Evolutionary conservation across 1,140 invertebrate genomes (phyloP).

Genomic region (Riptortus pedestris): DNA sequence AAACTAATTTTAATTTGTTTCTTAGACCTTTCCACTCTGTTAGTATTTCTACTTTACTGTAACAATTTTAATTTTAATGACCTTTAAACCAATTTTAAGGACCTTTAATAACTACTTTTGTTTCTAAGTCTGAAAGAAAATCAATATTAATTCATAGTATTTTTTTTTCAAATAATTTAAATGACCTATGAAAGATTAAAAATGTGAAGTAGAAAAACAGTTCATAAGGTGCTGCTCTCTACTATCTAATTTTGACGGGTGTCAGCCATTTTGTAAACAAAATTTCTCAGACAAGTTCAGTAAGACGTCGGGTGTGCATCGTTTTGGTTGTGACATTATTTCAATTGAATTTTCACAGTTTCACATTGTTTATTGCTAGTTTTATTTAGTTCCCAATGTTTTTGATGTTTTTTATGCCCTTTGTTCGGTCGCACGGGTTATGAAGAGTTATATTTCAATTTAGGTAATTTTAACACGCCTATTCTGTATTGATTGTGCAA

Average conservation of each 20-base stretch:
- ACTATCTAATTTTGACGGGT: constrained; percentile 14
- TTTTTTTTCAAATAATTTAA: too few relatives aligned
- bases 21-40: too few relatives aligned
- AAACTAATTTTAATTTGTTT: too few relatives aligned
- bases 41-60: too few relatives aligned
- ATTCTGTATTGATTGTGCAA: constrained; percentile 12
- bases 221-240: constrained; percentile 10
- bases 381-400: not conserved
- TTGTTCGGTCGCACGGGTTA: not conserved
- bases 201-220: too few relatives aligned
- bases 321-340: not conserved
- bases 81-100: too few relatives aligned
- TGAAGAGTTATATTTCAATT: constrained; percentile 2
- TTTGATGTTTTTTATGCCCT: not conserved
- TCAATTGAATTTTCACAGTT: not conserved
- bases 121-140: too few relatives aligned
- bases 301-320: not conserved
- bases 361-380: not conserved
- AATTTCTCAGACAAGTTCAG: not conserved
- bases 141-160: too few relatives aligned
- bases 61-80: too few relatives aligned
- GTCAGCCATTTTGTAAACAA: constrained; percentile 17
- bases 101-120: too few relatives aligned
- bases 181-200: too few relatives aligned
- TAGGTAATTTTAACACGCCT: not conserved